Conservation (phyloP, 1,140 invertebrate genomes). For the Catajapyx aquilonaris region DNA sequence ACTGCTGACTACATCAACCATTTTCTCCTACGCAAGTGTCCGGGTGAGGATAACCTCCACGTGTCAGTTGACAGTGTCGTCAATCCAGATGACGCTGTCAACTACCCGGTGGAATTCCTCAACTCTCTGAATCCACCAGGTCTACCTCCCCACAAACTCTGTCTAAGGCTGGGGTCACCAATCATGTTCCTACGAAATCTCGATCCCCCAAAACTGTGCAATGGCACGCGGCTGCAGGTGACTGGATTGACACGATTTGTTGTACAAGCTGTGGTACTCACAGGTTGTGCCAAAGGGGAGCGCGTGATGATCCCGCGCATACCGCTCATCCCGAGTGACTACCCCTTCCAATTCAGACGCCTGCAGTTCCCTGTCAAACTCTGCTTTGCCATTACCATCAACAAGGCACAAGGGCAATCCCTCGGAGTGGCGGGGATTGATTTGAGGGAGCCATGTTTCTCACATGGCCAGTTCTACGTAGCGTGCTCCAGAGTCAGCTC, state of each 20-base stretch:
- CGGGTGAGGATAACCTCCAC: conserved; percentile 1
- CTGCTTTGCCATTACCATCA: conserved; percentile 29
- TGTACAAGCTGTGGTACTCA: conserved; percentile 8
- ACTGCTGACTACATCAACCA: conserved; percentile 7
- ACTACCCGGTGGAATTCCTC: conserved; percentile 18
- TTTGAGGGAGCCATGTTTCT: conserved; percentile 1
- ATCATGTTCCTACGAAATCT: conserved; percentile 22
- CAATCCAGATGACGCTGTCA: conserved; percentile 7
- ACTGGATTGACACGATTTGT: conserved; percentile 6
- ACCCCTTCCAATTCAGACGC: conserved; percentile 8
- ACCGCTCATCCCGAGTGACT: conserved; percentile 8
- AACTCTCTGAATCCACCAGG: conserved; percentile 17
- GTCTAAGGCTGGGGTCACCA: conserved; percentile 17
- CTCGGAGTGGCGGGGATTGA: conserved; percentile 8
- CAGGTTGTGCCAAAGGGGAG: conserved; percentile 8
- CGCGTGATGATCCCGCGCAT: conserved; percentile 6
- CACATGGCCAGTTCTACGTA: conserved; percentile 15
- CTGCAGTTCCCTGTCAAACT: conserved; percentile 21
- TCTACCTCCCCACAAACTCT: conserved; percentile 19
- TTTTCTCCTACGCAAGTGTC: conserved; percentile 2
- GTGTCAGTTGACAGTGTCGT: conserved; percentile 9
- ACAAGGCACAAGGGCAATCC: conserved; percentile 21
- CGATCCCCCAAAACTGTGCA: conserved; percentile 15
- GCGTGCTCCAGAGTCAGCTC: conserved; percentile 7
- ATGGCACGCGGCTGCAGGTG: conserved; percentile 19